Percentiles rank a stretch among this genome's conserved stretches.
Evolutionary conservation across 2,797 vertebrate species (phyloP).

Genomic region (Onychomys arenicola): DNA sequence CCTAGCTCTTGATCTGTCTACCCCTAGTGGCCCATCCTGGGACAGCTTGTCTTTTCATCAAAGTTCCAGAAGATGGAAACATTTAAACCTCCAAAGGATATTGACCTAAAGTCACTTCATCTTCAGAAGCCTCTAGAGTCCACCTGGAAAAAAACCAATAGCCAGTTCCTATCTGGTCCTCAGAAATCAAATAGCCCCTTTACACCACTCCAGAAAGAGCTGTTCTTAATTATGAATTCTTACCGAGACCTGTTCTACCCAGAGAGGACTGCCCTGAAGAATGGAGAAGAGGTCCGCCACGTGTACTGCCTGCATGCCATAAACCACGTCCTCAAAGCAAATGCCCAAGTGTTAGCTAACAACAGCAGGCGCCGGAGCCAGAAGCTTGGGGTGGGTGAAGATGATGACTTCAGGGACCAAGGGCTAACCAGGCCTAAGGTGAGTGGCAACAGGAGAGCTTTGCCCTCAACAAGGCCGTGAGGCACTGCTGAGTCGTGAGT

Average conservation of each 20-base stretch:
- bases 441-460: conserved; percentile 37
- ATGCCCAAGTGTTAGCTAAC: conserved; percentile 93
- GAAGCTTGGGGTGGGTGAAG: conserved; percentile 82
- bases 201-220: conserved; percentile 92
- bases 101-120: conserved; percentile 87
- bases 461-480: not conserved
- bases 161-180: conserved; percentile 77
- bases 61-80: conserved; percentile 88
- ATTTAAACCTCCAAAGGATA: conserved; percentile 86
- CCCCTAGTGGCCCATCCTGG: conserved; percentile 93
- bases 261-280: conserved; percentile 89
- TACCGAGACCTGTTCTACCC: conserved; percentile 96
- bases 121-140: conserved; percentile 93
- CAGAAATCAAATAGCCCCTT: conserved; percentile 79
- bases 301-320: conserved; percentile 95
- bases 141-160: conserved; percentile 90
- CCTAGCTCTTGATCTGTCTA: not conserved
- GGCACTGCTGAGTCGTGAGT: not conserved
- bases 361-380: conserved; percentile 90
- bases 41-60: conserved; percentile 89
- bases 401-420: conserved; percentile 94
- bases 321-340: conserved; percentile 97
- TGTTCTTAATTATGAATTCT: conserved; percentile 93
- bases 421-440: conserved; percentile 98
- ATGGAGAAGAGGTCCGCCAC: conserved; percentile 90